Base-by-base conservation (phyloP, 92 coral and sea anemone species). In the Pocillopora grandis region DNA sequence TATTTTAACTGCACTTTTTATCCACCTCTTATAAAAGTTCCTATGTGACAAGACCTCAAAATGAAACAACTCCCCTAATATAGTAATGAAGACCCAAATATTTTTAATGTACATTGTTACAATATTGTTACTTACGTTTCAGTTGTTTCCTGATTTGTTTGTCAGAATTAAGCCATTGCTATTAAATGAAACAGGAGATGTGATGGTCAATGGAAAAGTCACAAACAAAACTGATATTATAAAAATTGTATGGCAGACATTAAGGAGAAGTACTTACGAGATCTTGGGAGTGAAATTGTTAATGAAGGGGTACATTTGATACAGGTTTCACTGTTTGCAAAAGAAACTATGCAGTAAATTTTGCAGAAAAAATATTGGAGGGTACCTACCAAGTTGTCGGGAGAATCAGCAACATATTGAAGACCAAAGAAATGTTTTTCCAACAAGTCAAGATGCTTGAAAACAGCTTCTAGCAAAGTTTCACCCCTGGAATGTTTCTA, bases 401-500 rank as follows among this genome's bases (percentile, higher is more conserved):
- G 97, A 16, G 95, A 85, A 66, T 94, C 95, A 9, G 94, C 94
- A 36, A 82, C 87, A 86, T 87, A 94, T 69, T 96, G 95, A 49
- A 96, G 78, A 60, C 99, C 99, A 86, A 96, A 96, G 76, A 90
- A 96, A 48, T 96, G 94, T 78, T 59, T 90, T 72, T 96, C 99
- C 62, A 91, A 83, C 70, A 96, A 82, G 72, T 92, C 95, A 73
- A 96, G 82, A 77, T 94, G 96, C 60, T 88, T 94, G 85, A 80
- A 91, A 5, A 96, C 87, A 58, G 91, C 95, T 58, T 96, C 90
- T n/a, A 92, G 79, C 58, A 96, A 73, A 57, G 75, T 75, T 62
- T 77, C 92, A 33, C 98, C 99, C 69, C 82, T 94, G 31, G 93
- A 89, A 87, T 91, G 89, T 86, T 92, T 96, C 99, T 96, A 80